Percentiles rank a stretch among this genome's conserved stretches.
These are phyloP conservation scores for Oceanodroma tethys DNA, from an alignment of 2,113 vertebrate genomes.

Conservation along the genomic window DNA sequence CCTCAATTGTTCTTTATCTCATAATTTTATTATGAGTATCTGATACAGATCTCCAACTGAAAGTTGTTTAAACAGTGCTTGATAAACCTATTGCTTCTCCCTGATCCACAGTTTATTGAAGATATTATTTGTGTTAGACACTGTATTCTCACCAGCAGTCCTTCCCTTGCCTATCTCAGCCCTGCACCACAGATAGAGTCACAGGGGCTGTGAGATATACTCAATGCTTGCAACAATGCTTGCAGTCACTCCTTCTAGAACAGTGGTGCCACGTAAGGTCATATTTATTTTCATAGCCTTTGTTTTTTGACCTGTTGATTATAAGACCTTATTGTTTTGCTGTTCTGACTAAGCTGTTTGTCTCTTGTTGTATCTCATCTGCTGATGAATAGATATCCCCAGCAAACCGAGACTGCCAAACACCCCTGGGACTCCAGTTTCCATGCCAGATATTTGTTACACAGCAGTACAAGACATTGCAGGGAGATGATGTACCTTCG, in stretches of 20 bases:
- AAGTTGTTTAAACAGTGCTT: not conserved
- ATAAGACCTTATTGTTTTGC: constrained; percentile 39
- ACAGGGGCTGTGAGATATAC: not conserved
- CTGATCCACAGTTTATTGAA: not conserved
- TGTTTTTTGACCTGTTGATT: constrained; percentile 55
- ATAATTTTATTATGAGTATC: not conserved
- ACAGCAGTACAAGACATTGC: not conserved
- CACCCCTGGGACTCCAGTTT: not conserved
- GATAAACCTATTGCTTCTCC: not conserved
- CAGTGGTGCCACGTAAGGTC: not conserved
- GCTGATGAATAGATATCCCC: constrained; percentile 11
- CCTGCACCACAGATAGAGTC: not conserved
- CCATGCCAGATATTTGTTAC: not conserved
- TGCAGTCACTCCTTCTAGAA: not conserved
- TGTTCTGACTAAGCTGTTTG: constrained; percentile 48
- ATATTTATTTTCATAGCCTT: constrained; percentile 54
- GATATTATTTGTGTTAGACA: not conserved
- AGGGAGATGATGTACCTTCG: not conserved
- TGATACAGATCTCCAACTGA: not conserved
- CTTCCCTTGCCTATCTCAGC: not conserved
- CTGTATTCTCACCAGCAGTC: not conserved
- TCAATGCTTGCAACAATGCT: constrained; percentile 40
- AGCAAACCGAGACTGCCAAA: not conserved
- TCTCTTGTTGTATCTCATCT: constrained; percentile 39
- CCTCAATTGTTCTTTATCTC: not conserved